Conservation (phyloP, 2,797 vertebrate species). For the Hydrophis major region DNA sequence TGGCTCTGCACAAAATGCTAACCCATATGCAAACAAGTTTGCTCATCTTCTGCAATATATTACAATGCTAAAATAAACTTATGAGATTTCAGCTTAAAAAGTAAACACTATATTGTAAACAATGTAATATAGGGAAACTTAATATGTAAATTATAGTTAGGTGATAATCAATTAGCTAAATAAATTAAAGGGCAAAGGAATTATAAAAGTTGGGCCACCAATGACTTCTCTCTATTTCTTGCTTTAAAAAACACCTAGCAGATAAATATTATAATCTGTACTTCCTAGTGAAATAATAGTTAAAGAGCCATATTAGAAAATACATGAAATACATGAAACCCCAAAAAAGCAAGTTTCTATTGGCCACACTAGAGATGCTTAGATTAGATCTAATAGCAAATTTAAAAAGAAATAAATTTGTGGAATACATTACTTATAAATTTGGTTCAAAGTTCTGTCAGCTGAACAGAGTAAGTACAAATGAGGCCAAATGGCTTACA, state of each 20-base stretch:
- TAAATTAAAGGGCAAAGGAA: constrained; percentile 1
- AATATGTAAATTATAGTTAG: constrained; percentile 46
- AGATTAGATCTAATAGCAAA: not conserved
- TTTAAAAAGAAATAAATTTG: not conserved
- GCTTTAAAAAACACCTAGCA: not conserved
- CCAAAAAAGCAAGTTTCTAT: no score
- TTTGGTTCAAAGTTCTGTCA: not conserved
- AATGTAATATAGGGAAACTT: constrained; percentile 5
- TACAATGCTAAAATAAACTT: constrained; percentile 41
- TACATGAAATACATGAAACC: not conserved
- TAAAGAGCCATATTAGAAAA: not conserved
- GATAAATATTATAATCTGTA: not conserved
- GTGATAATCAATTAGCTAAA: not conserved
- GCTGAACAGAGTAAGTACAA: not conserved
- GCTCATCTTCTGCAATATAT: constrained; percentile 40
- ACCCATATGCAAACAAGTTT: constrained; percentile 38
- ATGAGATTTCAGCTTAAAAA: constrained; percentile 13
- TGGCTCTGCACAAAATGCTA: constrained; percentile 38
- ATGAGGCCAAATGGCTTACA: not conserved
- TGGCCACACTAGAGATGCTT: not conserved
- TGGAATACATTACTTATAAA: not conserved
- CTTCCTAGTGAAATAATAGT: not conserved
- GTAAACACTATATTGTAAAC: constrained; percentile 24
- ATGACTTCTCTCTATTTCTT: not conserved
- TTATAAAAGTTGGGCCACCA: not conserved